Conservation (phyloP, 2,888 invertebrate species). For the Campopleginae sp. region DNA sequence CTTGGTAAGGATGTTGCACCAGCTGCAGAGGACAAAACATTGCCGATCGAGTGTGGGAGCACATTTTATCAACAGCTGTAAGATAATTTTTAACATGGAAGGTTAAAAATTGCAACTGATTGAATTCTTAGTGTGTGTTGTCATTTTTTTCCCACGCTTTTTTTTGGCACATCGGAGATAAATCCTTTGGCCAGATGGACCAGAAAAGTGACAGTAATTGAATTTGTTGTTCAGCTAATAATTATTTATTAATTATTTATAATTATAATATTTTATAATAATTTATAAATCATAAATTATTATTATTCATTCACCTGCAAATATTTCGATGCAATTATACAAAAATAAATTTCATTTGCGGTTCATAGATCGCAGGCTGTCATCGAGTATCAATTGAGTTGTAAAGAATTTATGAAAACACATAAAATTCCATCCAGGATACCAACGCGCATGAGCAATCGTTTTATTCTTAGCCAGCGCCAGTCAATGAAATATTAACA, state of each 20-base stretch:
- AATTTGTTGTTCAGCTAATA: not conserved
- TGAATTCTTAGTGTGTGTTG: not conserved
- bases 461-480: not conserved
- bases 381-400: not conserved
- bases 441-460: not conserved
- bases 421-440: not conserved
- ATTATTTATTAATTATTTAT: no score
- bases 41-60: not conserved
- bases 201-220: not conserved
- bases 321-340: no score
- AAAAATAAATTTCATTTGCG: not conserved
- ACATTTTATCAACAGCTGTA: not conserved
- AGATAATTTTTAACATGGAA: not conserved
- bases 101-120: not conserved
- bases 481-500: not conserved
- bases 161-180: not conserved
- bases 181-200: not conserved
- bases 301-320: not conserved
- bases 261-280: no score
- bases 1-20: conserved; percentile 38
- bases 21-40: conserved; percentile 8
- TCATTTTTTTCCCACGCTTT: conserved; percentile 52
- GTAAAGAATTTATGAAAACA: not conserved
- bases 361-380: not conserved
- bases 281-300: no score